A percentile compares a stretch with the other conserved stretches of the same genome.
These are phyloP conservation scores for Picus viridis DNA, from an alignment of 2,797 vertebrate genomes.

Conservation along the genomic window DNA sequence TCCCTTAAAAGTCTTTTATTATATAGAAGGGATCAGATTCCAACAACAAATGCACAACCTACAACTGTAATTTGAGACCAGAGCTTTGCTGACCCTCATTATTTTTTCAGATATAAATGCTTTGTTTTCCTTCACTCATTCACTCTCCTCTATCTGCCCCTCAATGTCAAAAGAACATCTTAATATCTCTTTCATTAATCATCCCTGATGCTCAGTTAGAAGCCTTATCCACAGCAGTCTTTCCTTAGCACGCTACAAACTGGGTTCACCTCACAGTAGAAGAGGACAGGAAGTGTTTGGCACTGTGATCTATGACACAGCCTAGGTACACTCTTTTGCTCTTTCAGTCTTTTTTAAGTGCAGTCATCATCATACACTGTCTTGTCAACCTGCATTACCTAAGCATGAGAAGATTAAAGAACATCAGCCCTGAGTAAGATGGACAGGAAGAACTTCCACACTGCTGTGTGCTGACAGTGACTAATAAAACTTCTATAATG, in stretches of 20 bases:
- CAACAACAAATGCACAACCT: background rate
- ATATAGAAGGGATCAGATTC: background rate
- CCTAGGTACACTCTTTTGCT: background rate
- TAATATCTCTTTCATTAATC: constrained; percentile 62
- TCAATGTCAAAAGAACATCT: constrained; percentile 44
- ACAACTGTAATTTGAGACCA: constrained; percentile 2
- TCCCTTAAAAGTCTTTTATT: background rate
- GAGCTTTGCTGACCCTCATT: constrained; percentile 2
- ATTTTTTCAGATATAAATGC: constrained; percentile 26
- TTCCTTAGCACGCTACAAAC: background rate
- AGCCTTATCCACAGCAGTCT: constrained; percentile 43
- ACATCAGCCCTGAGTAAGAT: background rate
- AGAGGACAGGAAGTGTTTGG: background rate
- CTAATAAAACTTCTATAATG: background rate
- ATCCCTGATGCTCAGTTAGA: constrained; percentile 24
- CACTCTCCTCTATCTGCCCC: background rate
- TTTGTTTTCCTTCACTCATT: constrained; percentile 28
- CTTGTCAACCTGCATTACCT: background rate
- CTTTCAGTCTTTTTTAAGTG: background rate
- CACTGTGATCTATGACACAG: background rate
- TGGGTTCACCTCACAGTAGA: background rate
- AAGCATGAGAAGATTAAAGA: constrained; percentile 36
- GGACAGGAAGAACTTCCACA: background rate
- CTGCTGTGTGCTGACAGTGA: background rate
- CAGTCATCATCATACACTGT: background rate